Percentiles rank a stretch among this genome's conserved stretches.
Conservation (phyloP, 2,113 vertebrate genomes). For the Penelope pileata region DNA sequence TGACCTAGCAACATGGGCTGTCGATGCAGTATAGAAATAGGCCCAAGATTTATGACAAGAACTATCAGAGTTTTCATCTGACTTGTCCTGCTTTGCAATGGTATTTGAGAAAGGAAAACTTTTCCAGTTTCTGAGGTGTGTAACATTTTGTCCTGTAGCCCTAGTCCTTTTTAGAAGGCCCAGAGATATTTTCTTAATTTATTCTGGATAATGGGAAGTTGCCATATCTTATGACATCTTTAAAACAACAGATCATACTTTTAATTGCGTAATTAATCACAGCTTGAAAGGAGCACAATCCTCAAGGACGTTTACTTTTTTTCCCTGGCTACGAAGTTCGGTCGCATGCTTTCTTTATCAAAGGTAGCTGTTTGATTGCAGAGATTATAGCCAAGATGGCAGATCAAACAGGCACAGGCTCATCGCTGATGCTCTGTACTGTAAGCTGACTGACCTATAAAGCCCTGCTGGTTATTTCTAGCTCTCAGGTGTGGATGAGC, state of each 20-base stretch:
- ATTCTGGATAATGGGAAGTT: slow-evolving; percentile 33
- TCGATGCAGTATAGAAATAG: background rate
- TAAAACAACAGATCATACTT: slow-evolving; percentile 48
- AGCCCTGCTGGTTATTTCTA: background rate
- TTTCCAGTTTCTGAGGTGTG: background rate
- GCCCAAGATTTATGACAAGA: slow-evolving; percentile 23
- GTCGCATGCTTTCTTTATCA: background rate
- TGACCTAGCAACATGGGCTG: background rate
- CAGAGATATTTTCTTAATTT: slow-evolving; percentile 34
- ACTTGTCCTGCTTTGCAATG: slow-evolving; percentile 13
- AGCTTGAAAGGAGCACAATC: background rate
- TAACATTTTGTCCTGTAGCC: slow-evolving; percentile 26
- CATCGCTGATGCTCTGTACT: background rate
- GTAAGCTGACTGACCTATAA: background rate
- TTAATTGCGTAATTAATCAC: slow-evolving; percentile 65
- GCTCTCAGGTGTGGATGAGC: background rate
- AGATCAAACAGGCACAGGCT: slow-evolving; percentile 10
- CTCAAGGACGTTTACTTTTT: slow-evolving; percentile 32
- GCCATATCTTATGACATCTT: slow-evolving; percentile 50
- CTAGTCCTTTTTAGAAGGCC: background rate
- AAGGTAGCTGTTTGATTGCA: background rate
- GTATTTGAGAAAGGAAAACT: background rate
- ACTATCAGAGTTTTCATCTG: background rate
- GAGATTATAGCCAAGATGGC: background rate
- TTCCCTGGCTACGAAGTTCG: background rate